phyloP scores from a whole-genome alignment of 2,888 invertebrate genomes.

The Eucriotettix oculatus region DNA sequence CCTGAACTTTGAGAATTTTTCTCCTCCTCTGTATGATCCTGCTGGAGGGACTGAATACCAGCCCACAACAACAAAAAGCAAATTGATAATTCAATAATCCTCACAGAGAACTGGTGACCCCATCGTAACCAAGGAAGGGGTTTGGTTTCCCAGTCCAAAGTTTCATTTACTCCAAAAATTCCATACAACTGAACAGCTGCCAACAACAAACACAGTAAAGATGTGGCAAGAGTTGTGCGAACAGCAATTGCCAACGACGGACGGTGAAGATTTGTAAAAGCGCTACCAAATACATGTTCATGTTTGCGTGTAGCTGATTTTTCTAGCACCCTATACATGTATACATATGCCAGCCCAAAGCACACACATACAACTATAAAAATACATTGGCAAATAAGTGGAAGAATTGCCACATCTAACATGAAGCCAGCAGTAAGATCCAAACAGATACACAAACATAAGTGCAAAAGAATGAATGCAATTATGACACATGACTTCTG shows the following conservation, averaged over 20 bases:
- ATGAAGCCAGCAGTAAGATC: constrained; percentile 39
- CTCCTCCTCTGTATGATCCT: constrained; percentile 42
- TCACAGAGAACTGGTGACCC: constrained; percentile 75
- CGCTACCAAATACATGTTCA: constrained; percentile 22
- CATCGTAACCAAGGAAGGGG: constrained; percentile 67
- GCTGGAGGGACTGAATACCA: constrained; percentile 47
- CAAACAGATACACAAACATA: constrained; percentile 62
- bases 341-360: constrained; percentile 69
- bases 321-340: constrained; percentile 62
- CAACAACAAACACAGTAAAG: constrained; percentile 65
- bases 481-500: constrained; percentile 66
- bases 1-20: constrained; percentile 34
- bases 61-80: constrained; percentile 76
- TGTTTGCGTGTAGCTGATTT: constrained; percentile 39
- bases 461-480: constrained; percentile 60
- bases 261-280: constrained; percentile 25
- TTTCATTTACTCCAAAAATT: constrained; percentile 40
- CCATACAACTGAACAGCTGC: constrained; percentile 75
- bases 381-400: constrained; percentile 66
- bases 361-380: constrained; percentile 73
- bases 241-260: constrained; percentile 60
- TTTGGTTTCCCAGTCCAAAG: constrained; percentile 25
- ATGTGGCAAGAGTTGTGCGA: constrained; percentile 75
- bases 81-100: constrained; percentile 74
- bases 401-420: constrained; percentile 42